These are phyloP conservation scores for Sciaenops ocellatus DNA, from an alignment of 2,797 vertebrate species.

Conservation along the genomic window DNA sequence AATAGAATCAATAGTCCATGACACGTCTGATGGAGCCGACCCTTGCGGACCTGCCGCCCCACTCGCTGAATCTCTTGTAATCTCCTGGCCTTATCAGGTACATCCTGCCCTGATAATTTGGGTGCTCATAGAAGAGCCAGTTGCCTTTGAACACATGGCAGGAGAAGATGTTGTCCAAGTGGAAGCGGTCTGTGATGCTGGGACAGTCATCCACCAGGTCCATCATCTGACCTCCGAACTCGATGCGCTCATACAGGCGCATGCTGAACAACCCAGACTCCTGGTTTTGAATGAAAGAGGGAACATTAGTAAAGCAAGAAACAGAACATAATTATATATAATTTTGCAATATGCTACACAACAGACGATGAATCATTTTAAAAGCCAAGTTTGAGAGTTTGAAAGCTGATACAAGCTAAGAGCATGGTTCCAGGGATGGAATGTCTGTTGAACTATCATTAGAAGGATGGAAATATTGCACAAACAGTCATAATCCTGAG, in stretches of 20 bases:
- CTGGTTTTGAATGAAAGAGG: constrained; percentile 38
- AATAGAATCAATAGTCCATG: constrained; percentile 63
- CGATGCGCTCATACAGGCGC: constrained; percentile 77
- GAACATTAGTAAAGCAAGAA: not conserved
- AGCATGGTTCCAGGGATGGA: no score
- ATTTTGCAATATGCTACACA: not conserved
- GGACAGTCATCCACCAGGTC: constrained; percentile 82
- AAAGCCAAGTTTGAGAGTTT: not conserved
- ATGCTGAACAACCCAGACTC: constrained; percentile 64
- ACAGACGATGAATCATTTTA: not conserved
- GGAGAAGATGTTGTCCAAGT: constrained; percentile 79
- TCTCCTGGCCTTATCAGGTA: constrained; percentile 77
- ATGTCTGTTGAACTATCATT: not conserved
- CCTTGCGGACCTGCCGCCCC: constrained; percentile 73
- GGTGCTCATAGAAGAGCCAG: constrained; percentile 80
- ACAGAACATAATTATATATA: not conserved
- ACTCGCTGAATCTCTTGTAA: constrained; percentile 81
- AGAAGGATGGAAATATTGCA: not conserved
- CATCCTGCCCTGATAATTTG: constrained; percentile 76
- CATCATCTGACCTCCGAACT: constrained; percentile 83
- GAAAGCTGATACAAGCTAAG: not conserved
- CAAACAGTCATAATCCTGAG: no score
- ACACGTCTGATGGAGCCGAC: constrained; percentile 81
- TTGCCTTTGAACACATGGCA: constrained; percentile 74
- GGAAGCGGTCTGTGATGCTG: constrained; percentile 77